A percentile compares a stretch with the other conserved stretches of the same genome.
Evolutionary conservation across 2,888 invertebrate species (phyloP).

Genomic region (Drosophila peninsularis): DNA sequence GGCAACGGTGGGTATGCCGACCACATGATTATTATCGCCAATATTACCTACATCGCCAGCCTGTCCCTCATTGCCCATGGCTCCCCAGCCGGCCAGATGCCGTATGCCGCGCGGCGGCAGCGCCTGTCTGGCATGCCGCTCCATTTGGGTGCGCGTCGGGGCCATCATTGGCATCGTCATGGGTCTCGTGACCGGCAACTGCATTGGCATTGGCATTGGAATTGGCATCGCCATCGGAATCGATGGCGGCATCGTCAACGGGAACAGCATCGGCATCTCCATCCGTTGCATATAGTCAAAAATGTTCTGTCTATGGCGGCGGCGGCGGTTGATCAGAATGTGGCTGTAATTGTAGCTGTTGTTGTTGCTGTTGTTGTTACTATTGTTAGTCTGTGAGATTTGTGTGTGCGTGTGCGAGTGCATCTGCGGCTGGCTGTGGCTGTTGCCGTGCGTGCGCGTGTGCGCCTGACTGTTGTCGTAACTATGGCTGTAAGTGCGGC

Average conservation of each 20-base stretch:
- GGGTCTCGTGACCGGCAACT: slow-evolving; percentile 1
- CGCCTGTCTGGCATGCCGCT: slow-evolving; percentile 15
- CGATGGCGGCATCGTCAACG: slow-evolving; percentile 6
- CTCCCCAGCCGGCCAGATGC: slow-evolving; percentile 12
- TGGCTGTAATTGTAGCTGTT: slow-evolving; percentile 4
- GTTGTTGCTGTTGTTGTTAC: background rate
- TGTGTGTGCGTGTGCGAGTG: too few species aligned
- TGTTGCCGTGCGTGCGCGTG: too few species aligned
- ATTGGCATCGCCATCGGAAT: slow-evolving; percentile 5
- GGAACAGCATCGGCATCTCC: slow-evolving; percentile 24
- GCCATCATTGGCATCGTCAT: background rate
- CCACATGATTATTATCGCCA: slow-evolving; percentile 44
- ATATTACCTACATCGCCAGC: slow-evolving; percentile 40
- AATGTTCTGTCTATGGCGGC: slow-evolving; percentile 22
- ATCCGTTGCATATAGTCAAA: slow-evolving; percentile 26
- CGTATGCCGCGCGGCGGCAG: slow-evolving; percentile 7
- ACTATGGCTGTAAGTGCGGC: too few species aligned
- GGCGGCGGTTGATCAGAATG: slow-evolving; percentile 9
- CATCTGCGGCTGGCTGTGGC: too few species aligned
- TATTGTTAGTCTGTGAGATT: background rate
- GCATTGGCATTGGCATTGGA: background rate
- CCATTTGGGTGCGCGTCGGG: slow-evolving; percentile 2
- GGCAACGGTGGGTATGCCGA: slow-evolving; percentile 35
- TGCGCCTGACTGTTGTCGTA: too few species aligned
- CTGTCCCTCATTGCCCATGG: slow-evolving; percentile 16